Evolutionary conservation across 2,888 invertebrate species (phyloP).

Genomic region (Anagyrus pseudococci): DNA sequence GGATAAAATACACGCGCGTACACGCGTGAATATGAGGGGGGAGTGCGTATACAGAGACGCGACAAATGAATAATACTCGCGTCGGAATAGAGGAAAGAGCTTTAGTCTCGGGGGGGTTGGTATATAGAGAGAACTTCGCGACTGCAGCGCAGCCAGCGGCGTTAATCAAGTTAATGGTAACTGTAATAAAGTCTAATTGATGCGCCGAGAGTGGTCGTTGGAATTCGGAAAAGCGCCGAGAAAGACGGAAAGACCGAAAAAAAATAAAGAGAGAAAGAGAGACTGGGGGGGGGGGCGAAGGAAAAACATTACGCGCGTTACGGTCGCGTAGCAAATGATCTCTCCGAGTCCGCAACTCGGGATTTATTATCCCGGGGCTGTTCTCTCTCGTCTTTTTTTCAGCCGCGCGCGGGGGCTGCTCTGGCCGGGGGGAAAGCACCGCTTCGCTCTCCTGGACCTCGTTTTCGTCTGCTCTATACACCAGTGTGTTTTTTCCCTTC

Average conservation of each 20-base stretch:
- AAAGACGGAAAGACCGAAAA: too few relatives aligned
- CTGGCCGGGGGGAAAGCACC: not conserved
- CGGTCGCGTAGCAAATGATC: conserved; percentile 26
- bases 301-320: conserved; percentile 22
- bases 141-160: conserved; percentile 5
- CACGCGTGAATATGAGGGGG: not conserved
- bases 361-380: conserved; percentile 31
- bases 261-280: too few relatives aligned
- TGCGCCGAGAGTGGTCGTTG: not conserved
- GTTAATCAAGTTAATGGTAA: conserved; percentile 37
- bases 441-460: not conserved
- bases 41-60: not conserved
- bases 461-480: conserved; percentile 4
- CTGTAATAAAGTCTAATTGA: conserved; percentile 36
- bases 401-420: not conserved
- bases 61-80: not conserved
- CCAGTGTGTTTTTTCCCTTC: not conserved
- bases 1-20: too few relatives aligned
- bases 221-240: too few relatives aligned
- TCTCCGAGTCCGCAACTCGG: not conserved
- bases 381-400: conserved; percentile 4
- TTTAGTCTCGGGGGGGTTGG: not conserved
- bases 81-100: not conserved
- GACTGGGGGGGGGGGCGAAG: not conserved
- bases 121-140: not conserved